A percentile compares a stretch with the other conserved stretches of the same genome.
phyloP scores from a whole-genome alignment of 2,888 invertebrate species.

The Tetrapedia diversipes region DNA sequence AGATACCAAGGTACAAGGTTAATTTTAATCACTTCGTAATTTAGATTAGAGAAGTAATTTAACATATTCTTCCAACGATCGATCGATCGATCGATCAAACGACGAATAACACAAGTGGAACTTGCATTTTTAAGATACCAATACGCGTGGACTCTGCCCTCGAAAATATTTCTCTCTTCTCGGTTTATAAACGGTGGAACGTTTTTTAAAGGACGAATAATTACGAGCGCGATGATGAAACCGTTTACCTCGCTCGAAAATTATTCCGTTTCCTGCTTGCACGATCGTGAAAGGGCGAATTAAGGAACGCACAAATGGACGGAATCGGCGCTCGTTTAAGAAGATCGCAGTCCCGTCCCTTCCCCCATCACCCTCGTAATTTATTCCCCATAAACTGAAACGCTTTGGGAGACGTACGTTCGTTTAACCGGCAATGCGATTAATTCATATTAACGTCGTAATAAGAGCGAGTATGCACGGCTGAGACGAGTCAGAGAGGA shows the following conservation, averaged over 20 bases:
- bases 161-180: not conserved
- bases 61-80: no score
- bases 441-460: conserved; percentile 54
- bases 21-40: no score
- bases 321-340: conserved; percentile 24
- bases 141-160: no score
- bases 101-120: not conserved
- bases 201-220: conserved; percentile 3
- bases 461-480: conserved; percentile 31
- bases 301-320: conserved; percentile 42
- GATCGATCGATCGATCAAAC: not conserved
- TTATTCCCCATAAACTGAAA: conserved; percentile 50
- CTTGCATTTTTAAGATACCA: not conserved
- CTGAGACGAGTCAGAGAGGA: conserved; percentile 1
- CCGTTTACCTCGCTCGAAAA: conserved; percentile 18
- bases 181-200: not conserved
- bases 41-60: no score
- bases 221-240: conserved; percentile 18
- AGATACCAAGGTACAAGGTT: no score
- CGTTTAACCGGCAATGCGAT: conserved; percentile 42
- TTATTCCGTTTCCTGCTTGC: conserved; percentile 27
- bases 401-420: conserved; percentile 9
- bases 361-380: no score
- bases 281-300: conserved; percentile 42
- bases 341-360: conserved; percentile 34